Base-by-base conservation (phyloP, 2,113 vertebrate genomes). In the Cebus imitator region DNA sequence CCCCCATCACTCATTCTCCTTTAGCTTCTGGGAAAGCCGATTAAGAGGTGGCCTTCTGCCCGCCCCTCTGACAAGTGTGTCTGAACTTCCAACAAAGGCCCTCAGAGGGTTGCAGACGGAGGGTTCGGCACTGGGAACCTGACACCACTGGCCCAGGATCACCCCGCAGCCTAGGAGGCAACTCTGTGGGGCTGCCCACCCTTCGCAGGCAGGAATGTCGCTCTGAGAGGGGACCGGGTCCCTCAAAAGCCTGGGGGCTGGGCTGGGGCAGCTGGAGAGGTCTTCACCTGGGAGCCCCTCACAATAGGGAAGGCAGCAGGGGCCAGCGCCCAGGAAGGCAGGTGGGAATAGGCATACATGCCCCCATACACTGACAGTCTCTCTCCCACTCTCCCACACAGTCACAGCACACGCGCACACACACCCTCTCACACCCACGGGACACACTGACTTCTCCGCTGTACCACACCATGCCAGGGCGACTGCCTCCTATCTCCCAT, bases 161-260 rank as follows among this genome's bases (percentile, higher is more conserved):
- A 95, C 95, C 94, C 90, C 92, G 76, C 80, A 66, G 97, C 94
- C 94, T 2, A 73, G 87, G 83, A 91, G 91, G 95, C 10, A 1
- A 79, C 64, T 79, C 37, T 12, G 45, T n/a, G 14, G 92, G 40
- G 92, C 95, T 97, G 90, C 98, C 25, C 96, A 95, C 98, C 95
- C 97, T 89, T 30, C 78, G 68, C 92, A 58, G 83, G 90, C 97
- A 98, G 98, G 98, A 98, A 98, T 98, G 97, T 97, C 97, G 94
- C 94, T 98, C 93, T 96, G 91, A 95, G 70, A 97, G 40, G 82
- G 84, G 52, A 72, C 72, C 43, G 11, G 73, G 55, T 57, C 76
- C 57, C 94, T 97, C 8, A n/a, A 70, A 87, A 70, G 48, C 91
- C 84, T 90, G 72, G 91, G 48, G 93, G 78, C 91, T 43, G 27